Conservation (phyloP, 2,113 vertebrate genomes). For the Amia ocellicauda region DNA sequence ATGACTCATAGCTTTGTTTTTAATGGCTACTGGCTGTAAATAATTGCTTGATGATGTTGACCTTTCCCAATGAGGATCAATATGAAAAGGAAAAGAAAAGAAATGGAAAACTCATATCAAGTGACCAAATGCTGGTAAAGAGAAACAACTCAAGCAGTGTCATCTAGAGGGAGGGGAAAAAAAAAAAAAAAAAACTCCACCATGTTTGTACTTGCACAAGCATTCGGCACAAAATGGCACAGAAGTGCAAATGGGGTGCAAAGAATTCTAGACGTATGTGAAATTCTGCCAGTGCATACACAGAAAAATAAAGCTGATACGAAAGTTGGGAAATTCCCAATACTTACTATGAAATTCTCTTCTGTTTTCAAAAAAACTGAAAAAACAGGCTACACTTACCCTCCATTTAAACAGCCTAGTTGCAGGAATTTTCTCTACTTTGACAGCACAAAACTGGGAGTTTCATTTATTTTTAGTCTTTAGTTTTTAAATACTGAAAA, state of each 20-base stretch:
- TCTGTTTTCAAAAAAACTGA: no score
- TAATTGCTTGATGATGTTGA: constrained; percentile 42
- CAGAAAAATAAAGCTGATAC: no score
- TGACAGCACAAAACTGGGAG: no score
- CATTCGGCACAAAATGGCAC: not conserved
- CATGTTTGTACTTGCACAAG: no score
- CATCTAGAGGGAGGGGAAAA: not conserved
- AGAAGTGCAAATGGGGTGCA: constrained; percentile 6
- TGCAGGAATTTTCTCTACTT: no score
- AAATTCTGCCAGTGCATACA: no score
- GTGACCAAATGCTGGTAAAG: constrained; percentile 26
- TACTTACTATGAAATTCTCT: no score
- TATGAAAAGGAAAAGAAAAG: constrained; percentile 29
- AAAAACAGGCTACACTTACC: no score
- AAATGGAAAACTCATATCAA: constrained; percentile 41
- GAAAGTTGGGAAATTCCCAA: no score
- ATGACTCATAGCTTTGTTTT: constrained; percentile 36
- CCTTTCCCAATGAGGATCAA: constrained; percentile 34
- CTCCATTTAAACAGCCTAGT: no score
- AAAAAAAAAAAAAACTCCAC: not conserved
- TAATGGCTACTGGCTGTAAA: constrained; percentile 27
- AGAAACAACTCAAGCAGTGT: not conserved
- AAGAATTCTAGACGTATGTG: not conserved
- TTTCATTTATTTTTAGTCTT: no score
- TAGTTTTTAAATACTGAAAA: no score